Percentiles rank a stretch among this genome's conserved stretches.
Conservation (phyloP, 2,797 vertebrate genomes). For the Enteromius afrohamiltoni region DNA sequence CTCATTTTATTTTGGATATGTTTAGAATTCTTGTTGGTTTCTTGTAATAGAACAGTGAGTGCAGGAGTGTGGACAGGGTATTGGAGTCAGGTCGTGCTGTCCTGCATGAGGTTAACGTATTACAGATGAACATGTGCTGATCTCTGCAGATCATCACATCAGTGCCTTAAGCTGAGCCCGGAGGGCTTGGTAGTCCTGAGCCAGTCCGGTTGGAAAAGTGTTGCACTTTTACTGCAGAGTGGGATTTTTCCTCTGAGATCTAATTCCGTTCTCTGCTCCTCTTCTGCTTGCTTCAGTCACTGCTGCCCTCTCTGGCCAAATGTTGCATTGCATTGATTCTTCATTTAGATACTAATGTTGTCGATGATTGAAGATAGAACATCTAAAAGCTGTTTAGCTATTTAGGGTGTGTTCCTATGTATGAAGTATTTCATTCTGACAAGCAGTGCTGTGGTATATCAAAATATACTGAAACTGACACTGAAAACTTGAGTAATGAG, state of each 20-base stretch:
- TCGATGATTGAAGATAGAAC: neutral
- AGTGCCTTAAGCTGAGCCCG: slow-evolving; percentile 64
- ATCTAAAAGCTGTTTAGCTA: neutral
- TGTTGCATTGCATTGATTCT: slow-evolving; percentile 16
- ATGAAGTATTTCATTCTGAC: no score
- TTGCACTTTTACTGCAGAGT: slow-evolving; percentile 84
- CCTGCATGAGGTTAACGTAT: slow-evolving; percentile 35
- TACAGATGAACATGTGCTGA: slow-evolving; percentile 48
- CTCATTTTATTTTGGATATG: slow-evolving; percentile 38
- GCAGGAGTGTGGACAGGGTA: slow-evolving; percentile 23
- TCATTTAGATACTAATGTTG: neutral
- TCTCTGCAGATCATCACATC: slow-evolving; percentile 52
- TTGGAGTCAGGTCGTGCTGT: slow-evolving; percentile 33
- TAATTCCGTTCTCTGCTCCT: slow-evolving; percentile 70
- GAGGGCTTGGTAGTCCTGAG: slow-evolving; percentile 72
- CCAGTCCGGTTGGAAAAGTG: slow-evolving; percentile 74
- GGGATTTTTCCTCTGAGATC: slow-evolving; percentile 67
- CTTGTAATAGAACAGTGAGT: slow-evolving; percentile 46
- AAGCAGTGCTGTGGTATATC: no score
- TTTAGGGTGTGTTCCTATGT: neutral
- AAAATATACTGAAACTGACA: no score
- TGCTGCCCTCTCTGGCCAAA: slow-evolving; percentile 76
- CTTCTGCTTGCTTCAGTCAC: slow-evolving; percentile 55
- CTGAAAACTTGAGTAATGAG: neutral
- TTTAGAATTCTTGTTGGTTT: slow-evolving; percentile 47